Conservation (phyloP, 2,113 vertebrate genomes). For the Pterocles gutturalis region DNA sequence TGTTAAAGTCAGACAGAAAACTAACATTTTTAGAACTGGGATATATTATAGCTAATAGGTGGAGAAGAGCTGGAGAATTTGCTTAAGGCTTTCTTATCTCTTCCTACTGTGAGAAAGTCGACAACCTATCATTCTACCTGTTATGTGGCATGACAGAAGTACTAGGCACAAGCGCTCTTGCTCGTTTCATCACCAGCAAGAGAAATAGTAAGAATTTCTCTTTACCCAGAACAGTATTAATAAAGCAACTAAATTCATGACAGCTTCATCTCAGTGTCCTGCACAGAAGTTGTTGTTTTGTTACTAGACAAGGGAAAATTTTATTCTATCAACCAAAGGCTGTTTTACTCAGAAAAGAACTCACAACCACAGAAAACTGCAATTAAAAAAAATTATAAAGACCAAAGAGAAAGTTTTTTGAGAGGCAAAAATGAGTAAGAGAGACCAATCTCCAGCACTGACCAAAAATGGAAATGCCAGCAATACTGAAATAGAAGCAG, state of each 20-base stretch:
- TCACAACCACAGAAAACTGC: background rate
- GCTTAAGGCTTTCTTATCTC: background rate
- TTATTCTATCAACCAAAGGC: background rate
- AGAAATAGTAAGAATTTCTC: background rate
- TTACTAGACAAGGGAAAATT: background rate
- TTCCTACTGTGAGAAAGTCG: background rate
- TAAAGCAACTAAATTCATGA: background rate
- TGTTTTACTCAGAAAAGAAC: background rate
- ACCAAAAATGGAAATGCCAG: constrained; percentile 69
- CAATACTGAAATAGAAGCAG: constrained; percentile 58
- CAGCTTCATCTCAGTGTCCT: background rate
- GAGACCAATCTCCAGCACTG: constrained; percentile 12
- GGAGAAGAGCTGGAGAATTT: background rate
- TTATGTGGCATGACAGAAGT: background rate
- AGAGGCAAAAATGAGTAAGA: constrained; percentile 44
- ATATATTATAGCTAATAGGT: background rate
- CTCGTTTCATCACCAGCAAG: background rate
- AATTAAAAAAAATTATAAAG: background rate
- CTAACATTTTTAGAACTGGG: background rate
- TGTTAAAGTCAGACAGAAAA: background rate
- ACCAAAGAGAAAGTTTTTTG: background rate
- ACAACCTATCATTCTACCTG: background rate
- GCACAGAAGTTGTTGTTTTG: background rate
- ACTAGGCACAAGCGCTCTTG: background rate
- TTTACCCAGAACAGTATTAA: background rate